phyloP scores from a whole-genome alignment of 2,797 vertebrate genomes.

The Morus bassanus region DNA sequence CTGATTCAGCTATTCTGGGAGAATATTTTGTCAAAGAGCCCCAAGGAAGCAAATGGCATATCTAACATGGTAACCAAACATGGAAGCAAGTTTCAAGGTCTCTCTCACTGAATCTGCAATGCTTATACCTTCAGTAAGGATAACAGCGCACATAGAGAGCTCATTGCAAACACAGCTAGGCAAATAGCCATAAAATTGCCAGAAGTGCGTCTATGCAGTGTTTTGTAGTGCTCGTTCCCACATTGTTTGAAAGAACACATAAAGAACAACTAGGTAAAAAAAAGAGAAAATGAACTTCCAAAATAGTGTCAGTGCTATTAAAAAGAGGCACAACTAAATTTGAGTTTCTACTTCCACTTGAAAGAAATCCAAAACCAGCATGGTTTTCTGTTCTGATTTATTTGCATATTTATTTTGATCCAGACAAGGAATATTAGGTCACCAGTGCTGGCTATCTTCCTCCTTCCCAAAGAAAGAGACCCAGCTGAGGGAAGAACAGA shows the following conservation, averaged over 20 bases:
- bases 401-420: not conserved
- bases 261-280: not conserved
- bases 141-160: not conserved
- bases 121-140: not conserved
- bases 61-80: not conserved
- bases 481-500: not conserved
- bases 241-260: not conserved
- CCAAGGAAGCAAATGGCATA: not conserved
- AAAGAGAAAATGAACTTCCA: not conserved
- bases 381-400: not conserved
- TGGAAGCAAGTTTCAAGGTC: not conserved
- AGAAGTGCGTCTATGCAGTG: not conserved
- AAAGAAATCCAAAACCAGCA: not conserved
- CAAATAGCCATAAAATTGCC: not conserved
- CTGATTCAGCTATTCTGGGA: not conserved
- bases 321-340: not conserved
- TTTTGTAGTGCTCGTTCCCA: not conserved
- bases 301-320: not conserved
- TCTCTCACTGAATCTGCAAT: not conserved
- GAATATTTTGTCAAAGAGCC: not conserved
- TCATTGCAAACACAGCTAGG: not conserved
- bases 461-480: not conserved
- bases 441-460: not conserved
- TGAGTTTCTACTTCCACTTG: not conserved
- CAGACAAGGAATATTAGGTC: not conserved